Percentiles rank a stretch among this genome's conserved stretches.
phyloP scores from a whole-genome alignment of 2,113 vertebrate genomes.

The Strix aluco region DNA sequence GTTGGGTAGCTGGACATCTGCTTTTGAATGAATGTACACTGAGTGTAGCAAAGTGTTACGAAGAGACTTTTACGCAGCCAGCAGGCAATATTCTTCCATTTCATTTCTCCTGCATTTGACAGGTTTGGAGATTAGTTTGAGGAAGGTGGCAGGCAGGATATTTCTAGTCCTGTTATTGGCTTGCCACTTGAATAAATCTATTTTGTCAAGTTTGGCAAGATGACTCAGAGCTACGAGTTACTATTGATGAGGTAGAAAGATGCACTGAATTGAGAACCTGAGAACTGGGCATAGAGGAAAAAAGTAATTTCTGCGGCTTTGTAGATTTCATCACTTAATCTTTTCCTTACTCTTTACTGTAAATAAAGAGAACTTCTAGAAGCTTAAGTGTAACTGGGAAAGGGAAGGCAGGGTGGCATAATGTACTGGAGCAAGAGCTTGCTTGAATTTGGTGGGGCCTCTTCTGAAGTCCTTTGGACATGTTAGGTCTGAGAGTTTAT shows the following conservation, averaged over 20 bases:
- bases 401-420: neutral
- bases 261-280: neutral
- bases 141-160: neutral
- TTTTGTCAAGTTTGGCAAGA: neutral
- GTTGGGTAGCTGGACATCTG: neutral
- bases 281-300: neutral
- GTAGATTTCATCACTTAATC: neutral
- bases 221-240: neutral
- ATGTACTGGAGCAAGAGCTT: neutral
- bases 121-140: neutral
- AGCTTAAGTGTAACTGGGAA: neutral
- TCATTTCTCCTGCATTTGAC: neutral
- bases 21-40: neutral
- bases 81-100: neutral
- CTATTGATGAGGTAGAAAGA: neutral
- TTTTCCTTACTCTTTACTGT: neutral
- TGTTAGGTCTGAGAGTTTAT: neutral
- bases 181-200: neutral
- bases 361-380: neutral
- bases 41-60: neutral
- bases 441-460: neutral
- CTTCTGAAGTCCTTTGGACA: neutral
- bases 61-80: neutral
- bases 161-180: neutral
- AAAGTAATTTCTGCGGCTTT: neutral